phyloP scores from a whole-genome alignment of 2,888 invertebrate species.

The Xestoiulus laeticollis region DNA sequence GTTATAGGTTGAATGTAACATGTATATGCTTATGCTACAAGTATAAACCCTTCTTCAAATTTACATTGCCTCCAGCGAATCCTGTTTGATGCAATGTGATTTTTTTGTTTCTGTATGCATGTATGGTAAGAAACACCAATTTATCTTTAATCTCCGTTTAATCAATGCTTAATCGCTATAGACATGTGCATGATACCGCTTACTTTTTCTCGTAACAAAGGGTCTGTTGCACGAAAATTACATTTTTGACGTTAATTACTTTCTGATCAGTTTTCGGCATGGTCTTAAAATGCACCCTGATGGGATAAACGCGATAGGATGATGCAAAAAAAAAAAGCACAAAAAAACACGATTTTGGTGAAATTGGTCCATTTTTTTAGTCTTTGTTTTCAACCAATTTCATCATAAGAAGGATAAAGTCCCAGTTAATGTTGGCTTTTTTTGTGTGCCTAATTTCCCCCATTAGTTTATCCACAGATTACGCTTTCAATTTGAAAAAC shows the following conservation, averaged over 20 bases:
- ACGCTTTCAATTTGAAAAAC: slow-evolving; percentile 22
- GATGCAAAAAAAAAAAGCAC: background rate
- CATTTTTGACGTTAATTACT: background rate
- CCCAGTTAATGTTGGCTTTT: background rate
- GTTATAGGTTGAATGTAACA: too few relatives aligned
- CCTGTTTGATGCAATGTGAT: too few relatives aligned
- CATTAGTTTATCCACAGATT: slow-evolving; percentile 4
- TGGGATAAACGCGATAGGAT: background rate
- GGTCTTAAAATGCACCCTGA: background rate
- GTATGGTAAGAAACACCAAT: too few relatives aligned
- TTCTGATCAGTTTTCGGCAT: background rate
- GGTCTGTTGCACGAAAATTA: too few relatives aligned
- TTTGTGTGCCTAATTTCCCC: background rate
- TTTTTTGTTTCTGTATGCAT: too few relatives aligned
- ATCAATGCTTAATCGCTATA: too few relatives aligned
- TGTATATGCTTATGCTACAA: too few relatives aligned
- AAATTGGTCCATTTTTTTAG: background rate
- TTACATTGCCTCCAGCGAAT: too few relatives aligned
- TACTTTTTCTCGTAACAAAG: too few relatives aligned
- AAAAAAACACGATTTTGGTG: background rate
- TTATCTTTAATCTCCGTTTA: too few relatives aligned
- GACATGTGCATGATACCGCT: too few relatives aligned
- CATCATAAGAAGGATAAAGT: background rate
- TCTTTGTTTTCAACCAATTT: background rate
- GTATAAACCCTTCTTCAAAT: too few relatives aligned